A percentile compares a stretch with the other conserved stretches of the same genome.
These are phyloP conservation scores for Aporophyla lueneburgensis DNA, from an alignment of 2,888 invertebrate genomes.

Conservation along the genomic window DNA sequence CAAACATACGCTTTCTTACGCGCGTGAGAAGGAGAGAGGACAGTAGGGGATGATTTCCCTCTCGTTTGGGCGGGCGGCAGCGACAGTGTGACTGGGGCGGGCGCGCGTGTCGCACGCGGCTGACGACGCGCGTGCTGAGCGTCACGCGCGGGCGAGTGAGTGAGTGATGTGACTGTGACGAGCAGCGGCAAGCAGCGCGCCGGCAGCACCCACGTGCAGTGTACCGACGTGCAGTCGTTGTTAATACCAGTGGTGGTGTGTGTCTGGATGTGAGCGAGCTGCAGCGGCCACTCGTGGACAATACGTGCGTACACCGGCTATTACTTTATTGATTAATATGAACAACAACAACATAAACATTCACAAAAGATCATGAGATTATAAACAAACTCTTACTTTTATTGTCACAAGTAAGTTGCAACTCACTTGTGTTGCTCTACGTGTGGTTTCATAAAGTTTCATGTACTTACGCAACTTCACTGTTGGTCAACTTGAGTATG, in stretches of 20 bases:
- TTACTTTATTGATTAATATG: constrained; percentile 31
- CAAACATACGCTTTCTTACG: constrained; percentile 60
- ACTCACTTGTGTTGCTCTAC: background rate
- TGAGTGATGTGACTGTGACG: constrained; percentile 51
- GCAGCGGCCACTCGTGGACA: constrained; percentile 5
- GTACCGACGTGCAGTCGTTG: background rate
- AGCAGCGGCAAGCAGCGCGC: background rate
- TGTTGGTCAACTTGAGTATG: background rate
- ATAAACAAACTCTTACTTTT: background rate
- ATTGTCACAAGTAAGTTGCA: constrained; percentile 2
- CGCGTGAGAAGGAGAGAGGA: constrained; percentile 69
- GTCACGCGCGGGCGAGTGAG: constrained; percentile 45
- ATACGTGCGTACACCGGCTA: constrained; percentile 23
- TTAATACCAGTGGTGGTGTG: background rate
- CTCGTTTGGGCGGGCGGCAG: constrained; percentile 82
- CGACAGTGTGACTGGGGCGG: constrained; percentile 79
- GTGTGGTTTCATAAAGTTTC: constrained; percentile 37
- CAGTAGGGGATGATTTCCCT: constrained; percentile 84
- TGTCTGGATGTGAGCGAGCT: constrained; percentile 20
- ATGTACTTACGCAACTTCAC: constrained; percentile 5
- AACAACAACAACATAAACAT: constrained; percentile 34
- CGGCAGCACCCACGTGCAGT: background rate
- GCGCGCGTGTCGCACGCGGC: constrained; percentile 68
- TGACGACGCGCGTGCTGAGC: constrained; percentile 41
- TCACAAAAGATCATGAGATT: constrained; percentile 3